Evolutionary conservation across 2,888 invertebrate species (phyloP).

Genomic region (Drosophila lutescens): DNA sequence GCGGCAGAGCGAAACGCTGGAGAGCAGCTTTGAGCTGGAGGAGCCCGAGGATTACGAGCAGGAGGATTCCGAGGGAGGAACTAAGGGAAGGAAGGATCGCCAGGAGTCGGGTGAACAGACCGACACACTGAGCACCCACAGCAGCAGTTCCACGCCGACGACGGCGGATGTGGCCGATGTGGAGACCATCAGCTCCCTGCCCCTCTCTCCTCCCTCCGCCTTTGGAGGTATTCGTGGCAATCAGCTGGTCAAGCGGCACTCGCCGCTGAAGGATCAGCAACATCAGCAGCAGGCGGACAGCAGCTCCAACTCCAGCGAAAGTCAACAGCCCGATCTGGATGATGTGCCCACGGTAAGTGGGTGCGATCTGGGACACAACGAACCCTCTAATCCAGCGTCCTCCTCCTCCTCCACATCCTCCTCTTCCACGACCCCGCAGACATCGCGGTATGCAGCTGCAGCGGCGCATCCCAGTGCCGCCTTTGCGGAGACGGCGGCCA

Average conservation of each 20-base stretch:
- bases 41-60: slow-evolving; percentile 45
- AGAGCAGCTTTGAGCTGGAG: slow-evolving; percentile 81
- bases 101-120: slow-evolving; percentile 66
- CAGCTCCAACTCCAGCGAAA: slow-evolving; percentile 75
- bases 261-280: slow-evolving; percentile 24
- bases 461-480: slow-evolving; percentile 67
- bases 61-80: slow-evolving; percentile 12
- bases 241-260: slow-evolving; percentile 52
- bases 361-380: slow-evolving; percentile 9
- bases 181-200: slow-evolving; percentile 61
- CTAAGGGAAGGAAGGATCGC: background rate
- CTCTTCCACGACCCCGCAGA: slow-evolving; percentile 52
- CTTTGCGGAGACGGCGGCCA: slow-evolving; percentile 60
- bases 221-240: slow-evolving; percentile 10
- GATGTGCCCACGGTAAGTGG: slow-evolving; percentile 72
- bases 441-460: slow-evolving; percentile 57
- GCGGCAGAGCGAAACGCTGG: slow-evolving; percentile 67
- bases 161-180: slow-evolving; percentile 82
- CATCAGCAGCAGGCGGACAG: slow-evolving; percentile 53
- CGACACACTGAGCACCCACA: slow-evolving; percentile 69
- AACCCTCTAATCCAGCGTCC: slow-evolving; percentile 5
- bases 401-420: slow-evolving; percentile 5
- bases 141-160: slow-evolving; percentile 81
- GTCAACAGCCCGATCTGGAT: slow-evolving; percentile 72
- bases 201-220: slow-evolving; percentile 56